Conservation (phyloP, 2,113 vertebrate species). For the Gnathonemus echidnorhynchus region DNA sequence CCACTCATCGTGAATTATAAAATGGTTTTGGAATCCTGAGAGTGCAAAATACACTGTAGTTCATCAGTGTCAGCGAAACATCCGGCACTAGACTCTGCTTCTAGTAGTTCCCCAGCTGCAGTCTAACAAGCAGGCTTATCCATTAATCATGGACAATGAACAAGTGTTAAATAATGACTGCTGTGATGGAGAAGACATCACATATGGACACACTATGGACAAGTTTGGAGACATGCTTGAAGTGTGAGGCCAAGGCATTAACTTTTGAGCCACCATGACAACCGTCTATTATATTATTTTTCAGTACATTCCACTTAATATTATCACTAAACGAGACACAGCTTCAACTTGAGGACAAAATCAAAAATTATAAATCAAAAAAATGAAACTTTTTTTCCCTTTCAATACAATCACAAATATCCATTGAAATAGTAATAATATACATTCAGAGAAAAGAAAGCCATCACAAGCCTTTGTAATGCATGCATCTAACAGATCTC, state of each 20-base stretch:
- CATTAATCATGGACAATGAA: neutral
- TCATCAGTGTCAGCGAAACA: neutral
- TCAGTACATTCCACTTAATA: neutral
- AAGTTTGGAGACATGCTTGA: neutral
- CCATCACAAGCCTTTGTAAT: neutral
- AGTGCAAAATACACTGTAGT: neutral
- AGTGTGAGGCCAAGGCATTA: neutral
- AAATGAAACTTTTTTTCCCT: neutral
- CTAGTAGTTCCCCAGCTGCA: neutral
- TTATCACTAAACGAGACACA: neutral
- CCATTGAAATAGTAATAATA: neutral
- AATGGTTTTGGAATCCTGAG: neutral
- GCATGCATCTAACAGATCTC: neutral
- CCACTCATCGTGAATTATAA: neutral
- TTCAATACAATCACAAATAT: neutral
- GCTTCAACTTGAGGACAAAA: neutral
- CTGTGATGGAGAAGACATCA: neutral
- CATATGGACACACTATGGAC: neutral
- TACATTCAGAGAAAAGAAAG: neutral
- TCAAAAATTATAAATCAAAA: neutral
- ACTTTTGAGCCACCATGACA: neutral
- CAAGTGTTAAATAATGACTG: neutral
- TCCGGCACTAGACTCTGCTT: neutral
- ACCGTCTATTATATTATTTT: neutral
- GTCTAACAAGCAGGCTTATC: neutral